phyloP scores from a whole-genome alignment of 2,113 vertebrate genomes.

The Zingel zingel region DNA sequence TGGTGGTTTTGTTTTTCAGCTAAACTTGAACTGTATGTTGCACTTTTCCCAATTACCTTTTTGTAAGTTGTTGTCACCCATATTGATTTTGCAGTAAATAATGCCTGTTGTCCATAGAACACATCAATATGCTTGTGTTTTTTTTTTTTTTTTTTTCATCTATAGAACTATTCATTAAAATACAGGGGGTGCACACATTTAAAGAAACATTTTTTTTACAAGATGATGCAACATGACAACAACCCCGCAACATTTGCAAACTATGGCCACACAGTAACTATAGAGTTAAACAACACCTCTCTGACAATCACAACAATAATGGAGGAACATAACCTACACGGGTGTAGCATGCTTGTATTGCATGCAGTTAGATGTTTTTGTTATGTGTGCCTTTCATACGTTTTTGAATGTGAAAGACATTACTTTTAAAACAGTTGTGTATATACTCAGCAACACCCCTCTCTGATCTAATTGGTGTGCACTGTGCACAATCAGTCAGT shows the following conservation, averaged over 20 bases:
- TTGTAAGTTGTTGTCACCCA: background rate
- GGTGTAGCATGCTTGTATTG: background rate
- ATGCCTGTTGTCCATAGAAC: background rate
- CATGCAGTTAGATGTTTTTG: conserved; percentile 25
- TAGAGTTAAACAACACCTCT: conserved; percentile 4
- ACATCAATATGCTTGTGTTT: background rate
- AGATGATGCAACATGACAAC: background rate
- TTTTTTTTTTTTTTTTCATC: background rate
- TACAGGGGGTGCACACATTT: background rate
- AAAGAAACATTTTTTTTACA: background rate
- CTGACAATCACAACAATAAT: background rate
- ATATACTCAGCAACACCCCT: background rate
- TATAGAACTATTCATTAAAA: conserved; percentile 3
- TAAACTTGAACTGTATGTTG: conserved; percentile 29
- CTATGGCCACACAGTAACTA: background rate
- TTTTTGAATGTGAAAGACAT: conserved; percentile 5
- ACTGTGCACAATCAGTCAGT: background rate
- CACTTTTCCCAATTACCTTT: background rate
- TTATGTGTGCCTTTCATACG: background rate
- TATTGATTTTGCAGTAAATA: background rate
- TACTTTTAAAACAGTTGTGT: background rate
- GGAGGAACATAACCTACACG: background rate
- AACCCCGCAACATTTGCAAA: conserved; percentile 11
- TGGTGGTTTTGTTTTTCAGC: conserved; percentile 29
- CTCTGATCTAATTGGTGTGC: background rate